Percentiles rank a stretch among this genome's conserved stretches.
phyloP scores from a whole-genome alignment of 2,888 invertebrate genomes.

The Lasioglossum calceatum region DNA sequence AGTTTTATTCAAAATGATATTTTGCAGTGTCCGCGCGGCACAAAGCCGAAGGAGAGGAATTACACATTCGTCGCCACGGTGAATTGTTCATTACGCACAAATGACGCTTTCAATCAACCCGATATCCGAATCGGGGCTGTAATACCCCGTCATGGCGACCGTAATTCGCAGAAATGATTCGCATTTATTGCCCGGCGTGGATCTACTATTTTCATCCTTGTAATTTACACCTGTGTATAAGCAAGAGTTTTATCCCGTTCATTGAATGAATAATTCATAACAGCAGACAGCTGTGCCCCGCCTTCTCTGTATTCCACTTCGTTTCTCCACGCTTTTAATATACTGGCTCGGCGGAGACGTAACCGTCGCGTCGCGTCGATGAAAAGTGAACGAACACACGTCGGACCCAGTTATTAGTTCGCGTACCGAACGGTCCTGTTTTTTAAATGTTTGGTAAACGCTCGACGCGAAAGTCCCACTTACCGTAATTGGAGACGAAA shows the following conservation, averaged over 20 bases:
- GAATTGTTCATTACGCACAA: background rate
- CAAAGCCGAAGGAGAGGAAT: background rate
- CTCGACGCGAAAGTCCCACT: background rate
- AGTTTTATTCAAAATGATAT: background rate
- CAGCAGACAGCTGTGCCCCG: constrained; percentile 7
- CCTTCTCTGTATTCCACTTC: background rate
- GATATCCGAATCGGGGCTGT: background rate
- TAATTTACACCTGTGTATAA: constrained; percentile 5
- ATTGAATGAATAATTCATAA: background rate
- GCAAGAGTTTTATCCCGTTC: background rate
- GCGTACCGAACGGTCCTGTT: background rate
- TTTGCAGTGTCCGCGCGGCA: background rate
- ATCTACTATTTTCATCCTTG: background rate
- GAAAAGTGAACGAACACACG: background rate
- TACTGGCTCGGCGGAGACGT: background rate
- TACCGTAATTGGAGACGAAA: background rate
- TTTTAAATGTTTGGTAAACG: constrained; percentile 2
- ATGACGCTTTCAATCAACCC: background rate
- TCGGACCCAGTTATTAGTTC: background rate
- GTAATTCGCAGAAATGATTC: constrained; percentile 5
- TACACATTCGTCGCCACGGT: background rate
- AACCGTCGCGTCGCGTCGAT: background rate
- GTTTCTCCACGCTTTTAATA: background rate
- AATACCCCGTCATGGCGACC: background rate
- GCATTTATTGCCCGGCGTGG: background rate